Base-by-base conservation (phyloP, 2,888 invertebrate species). In the Drosophila algonquin region DNA sequence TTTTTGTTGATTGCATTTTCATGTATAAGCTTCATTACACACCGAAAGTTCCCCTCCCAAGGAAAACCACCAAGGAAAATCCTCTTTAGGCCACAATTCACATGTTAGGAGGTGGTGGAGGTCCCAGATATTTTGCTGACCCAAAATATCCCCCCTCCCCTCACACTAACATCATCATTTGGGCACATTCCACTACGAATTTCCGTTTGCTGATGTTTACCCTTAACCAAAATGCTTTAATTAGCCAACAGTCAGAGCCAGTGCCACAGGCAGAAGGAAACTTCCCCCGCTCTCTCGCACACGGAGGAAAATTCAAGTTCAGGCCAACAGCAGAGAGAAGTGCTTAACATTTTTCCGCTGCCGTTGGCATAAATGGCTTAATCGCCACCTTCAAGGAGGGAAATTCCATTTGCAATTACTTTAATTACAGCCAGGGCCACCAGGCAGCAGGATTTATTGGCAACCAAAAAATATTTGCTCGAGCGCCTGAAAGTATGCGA, bases 291-390 rank as follows among this genome's bases (percentile, higher is more conserved):
- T n/a, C n/a, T n/a, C n/a, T n/a, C 9, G 21, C 27, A 27, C 27
- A 27, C 2, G 21, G 3, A 21, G 21, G 27, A 27, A 57, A 76
- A 73, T 73, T 79, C 63, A 73, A 81, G 76, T 79, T 76, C 46
- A 70, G 61, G 46, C 52, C 52, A 7, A 10, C n/a, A 24, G 55
- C 18, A 59, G 57, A 57, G 45, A 57, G 45, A 72, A 83, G 76
- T 70, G 79, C 85, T 84, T 68, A 75, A 67, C 71, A 84, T 84
- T 75, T 77, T 83, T 83, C 73, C 77, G 83, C 87, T 85, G 81
- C 82, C 83, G 40, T 68, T 73, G 63, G 78, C 89, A 88, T 87
- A 86, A 83, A 83, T 83, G 87, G 87, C 83, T 83, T 88, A 88
- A 83, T 82, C 85, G 86, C 67, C 53, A 56, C 63, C 64, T 63